A percentile compares a stretch with the other conserved stretches of the same genome.
These are phyloP conservation scores for Ciconia nigra DNA, from an alignment of 2,797 vertebrate genomes.

Conservation along the genomic window DNA sequence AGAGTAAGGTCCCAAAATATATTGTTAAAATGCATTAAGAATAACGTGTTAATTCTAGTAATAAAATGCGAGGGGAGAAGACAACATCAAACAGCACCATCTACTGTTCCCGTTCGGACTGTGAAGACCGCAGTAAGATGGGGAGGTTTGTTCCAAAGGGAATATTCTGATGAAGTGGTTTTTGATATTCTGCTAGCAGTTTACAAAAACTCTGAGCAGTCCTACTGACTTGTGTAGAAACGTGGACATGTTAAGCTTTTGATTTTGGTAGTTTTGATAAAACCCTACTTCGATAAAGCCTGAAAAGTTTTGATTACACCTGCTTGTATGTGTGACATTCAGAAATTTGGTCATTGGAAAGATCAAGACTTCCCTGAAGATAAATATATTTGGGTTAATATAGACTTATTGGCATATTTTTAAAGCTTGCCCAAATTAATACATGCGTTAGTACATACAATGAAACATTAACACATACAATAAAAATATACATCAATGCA, in stretches of 20 bases:
- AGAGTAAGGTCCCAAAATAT: not conserved
- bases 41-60: rapidly evolving
- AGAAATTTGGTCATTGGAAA: not conserved
- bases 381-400: not conserved
- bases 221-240: not conserved
- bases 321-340: not conserved
- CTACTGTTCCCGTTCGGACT: not conserved
- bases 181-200: not conserved
- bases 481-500: not conserved
- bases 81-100: conserved; percentile 54
- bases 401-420: not conserved
- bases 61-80: not conserved
- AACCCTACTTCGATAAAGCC: not conserved
- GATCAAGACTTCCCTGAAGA: not conserved
- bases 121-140: rapidly evolving
- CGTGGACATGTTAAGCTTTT: rapidly evolving
- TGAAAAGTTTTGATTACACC: not conserved
- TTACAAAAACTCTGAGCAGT: not conserved
- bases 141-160: not conserved
- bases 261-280: not conserved
- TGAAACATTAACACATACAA: not conserved
- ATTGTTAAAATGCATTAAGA: not conserved
- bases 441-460: not conserved
- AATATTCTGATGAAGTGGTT: not conserved
- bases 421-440: not conserved